These are phyloP conservation scores for Eubasilissa splendida DNA, from an alignment of 2,888 invertebrate genomes.

Conservation along the genomic window DNA sequence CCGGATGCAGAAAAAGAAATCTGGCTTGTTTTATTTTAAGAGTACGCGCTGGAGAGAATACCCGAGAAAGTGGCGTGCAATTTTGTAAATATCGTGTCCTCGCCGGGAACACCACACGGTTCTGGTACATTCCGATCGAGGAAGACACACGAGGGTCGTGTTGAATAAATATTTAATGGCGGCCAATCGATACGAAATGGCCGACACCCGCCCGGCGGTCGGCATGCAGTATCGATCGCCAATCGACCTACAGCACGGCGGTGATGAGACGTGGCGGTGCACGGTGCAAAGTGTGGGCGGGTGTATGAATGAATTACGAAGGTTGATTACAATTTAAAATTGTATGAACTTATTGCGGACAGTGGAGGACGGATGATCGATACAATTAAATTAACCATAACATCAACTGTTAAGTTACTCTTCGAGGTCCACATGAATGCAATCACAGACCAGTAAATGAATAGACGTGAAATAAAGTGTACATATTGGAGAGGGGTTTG, in stretches of 20 bases:
- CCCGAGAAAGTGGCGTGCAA: neutral
- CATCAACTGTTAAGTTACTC: too few relatives aligned
- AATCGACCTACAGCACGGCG: constrained; percentile 3
- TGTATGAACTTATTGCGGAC: neutral
- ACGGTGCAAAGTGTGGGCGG: neutral
- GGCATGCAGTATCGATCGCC: constrained; percentile 26
- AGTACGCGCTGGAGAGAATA: too few relatives aligned
- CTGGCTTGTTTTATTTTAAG: too few relatives aligned
- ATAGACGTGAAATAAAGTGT: too few relatives aligned
- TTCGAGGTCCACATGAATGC: too few relatives aligned
- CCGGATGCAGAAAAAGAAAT: too few relatives aligned
- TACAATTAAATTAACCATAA: too few relatives aligned
- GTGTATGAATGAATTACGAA: constrained; percentile 3
- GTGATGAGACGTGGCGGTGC: neutral
- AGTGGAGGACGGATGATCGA: neutral
- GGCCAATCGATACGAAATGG: constrained; percentile 25
- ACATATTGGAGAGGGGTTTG: too few relatives aligned
- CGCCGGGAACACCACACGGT: neutral
- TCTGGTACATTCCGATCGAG: neutral
- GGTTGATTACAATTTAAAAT: constrained; percentile 4
- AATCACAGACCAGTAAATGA: too few relatives aligned
- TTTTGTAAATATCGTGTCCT: neutral
- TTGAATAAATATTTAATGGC: constrained; percentile 18
- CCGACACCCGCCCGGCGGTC: neutral
- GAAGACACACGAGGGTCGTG: neutral